Evolutionary conservation across 1,140 invertebrate species (phyloP), one percentile per base, ranked within the genome.

Genomic region (Anoplophora glabripennis): DNA sequence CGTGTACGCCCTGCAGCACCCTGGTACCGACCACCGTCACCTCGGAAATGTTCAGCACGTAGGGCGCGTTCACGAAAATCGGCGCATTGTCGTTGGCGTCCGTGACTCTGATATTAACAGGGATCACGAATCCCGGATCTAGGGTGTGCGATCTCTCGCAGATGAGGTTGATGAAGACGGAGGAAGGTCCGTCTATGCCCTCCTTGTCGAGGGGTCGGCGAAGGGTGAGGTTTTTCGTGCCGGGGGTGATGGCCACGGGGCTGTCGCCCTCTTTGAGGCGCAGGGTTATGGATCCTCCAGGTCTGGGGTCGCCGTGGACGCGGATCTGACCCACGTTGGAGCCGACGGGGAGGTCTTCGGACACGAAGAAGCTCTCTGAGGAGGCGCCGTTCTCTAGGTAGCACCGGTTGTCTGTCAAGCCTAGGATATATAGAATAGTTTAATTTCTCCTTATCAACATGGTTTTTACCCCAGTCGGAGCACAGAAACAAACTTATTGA

Each of bases 61-160:
- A 94, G 5, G 91, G 91, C 4, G 88, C 86, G 57, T 89, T 90
- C 33, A 87, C 78, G 78, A 93, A 94, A 66, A 85, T 79, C 0
- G 92, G 92, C 5, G 89, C 87, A 78, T 94, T 94, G 75, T 96
- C 93, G 74, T 96, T 96, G 14, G 89, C 92, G 78, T 96, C 93
- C 17, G 87, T 92, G n/a, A 95, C 92, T 59, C 92, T 81, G 42
- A 96, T 89, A 69, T 92, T 92, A 17, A 95, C 88, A 8, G 93
- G 93, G 70, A 95, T 92, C 7, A 89, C 85, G 70, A 93, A 92
- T 62, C 86, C 90, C 53, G 90, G 90, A 77, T 94, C 92, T n/a
- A 85, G 81, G 5, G 88, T 89, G 41, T 86, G 58, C 7, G 28
- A 11, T 45, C 88, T 76, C 67, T 93, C 88, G 72, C 92, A 94